Evolutionary conservation across 2,888 invertebrate genomes (phyloP), one percentile per base, ranked within the genome.

Genomic region (Nymphalis urticae): DNA sequence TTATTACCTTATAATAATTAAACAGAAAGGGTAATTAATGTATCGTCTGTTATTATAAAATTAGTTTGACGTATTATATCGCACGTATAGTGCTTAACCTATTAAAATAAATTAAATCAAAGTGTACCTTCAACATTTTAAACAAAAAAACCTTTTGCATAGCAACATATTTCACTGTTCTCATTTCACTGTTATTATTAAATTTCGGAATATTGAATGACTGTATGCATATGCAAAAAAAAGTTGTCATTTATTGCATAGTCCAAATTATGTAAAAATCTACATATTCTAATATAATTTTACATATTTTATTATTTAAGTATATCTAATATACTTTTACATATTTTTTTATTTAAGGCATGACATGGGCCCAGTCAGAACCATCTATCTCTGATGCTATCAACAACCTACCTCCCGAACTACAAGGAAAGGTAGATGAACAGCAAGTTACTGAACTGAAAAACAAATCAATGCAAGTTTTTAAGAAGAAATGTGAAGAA

Each of bases 401-500:
- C 8, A 69, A 74, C 13, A 77, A 82, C 0, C 65, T 89, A 5
- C 86, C 89, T 2, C 81, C 85, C 0, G 85, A 85, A 50, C 73
- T 88, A 0, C 81, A 85, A 71, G 83, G 82, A 0, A 82, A 83
- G 62, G 71, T 89, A 19, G 82, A 85, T 72, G 75, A 79, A 10
- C 75, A 80, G 0, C 82, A 85, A 27, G 58, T 89, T 16, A 81
- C 85, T 58, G 79, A 78, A 7, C 64, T 84, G 1, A 82, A 84
- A 72, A 84, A 85, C 24, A 82, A 95, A 67, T 88, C 94, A 0
- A 88, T 93, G 64, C 87, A 93, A 48, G 79, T 92, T 0, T 82
- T 96, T 19, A 94, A 93, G 79, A 93, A 94, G 66, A 96, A 95
- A 84, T 96, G 96, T 77, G 90, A 93, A 5, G 93, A 94, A 70